phyloP scores from a whole-genome alignment of 2,797 vertebrate genomes.

The Sciurus vulgaris region DNA sequence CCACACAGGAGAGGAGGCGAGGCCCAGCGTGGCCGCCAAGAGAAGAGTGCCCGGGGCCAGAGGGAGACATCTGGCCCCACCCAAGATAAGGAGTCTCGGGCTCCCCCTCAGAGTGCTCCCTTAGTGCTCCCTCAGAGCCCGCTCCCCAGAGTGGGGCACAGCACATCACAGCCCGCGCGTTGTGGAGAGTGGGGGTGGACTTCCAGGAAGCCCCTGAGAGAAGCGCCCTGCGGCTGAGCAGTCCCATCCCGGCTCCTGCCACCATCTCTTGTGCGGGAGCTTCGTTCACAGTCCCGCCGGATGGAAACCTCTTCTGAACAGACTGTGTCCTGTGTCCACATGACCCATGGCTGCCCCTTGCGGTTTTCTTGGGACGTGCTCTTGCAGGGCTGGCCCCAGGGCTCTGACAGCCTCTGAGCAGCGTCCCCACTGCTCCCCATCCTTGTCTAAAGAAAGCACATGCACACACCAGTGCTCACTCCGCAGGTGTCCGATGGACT shows the following conservation, averaged over 20 bases:
- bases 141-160: neutral
- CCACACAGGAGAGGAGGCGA: accelerated
- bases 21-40: accelerated
- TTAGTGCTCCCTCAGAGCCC: neutral
- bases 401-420: neutral
- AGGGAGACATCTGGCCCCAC: no score
- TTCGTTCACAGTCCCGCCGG: neutral
- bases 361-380: accelerated
- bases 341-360: neutral
- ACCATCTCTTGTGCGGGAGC: neutral
- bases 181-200: neutral
- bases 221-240: neutral
- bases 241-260: neutral
- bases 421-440: neutral
- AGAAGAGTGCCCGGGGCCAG: neutral
- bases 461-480: neutral
- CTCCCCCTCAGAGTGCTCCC: no score
- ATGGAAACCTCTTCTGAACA: neutral
- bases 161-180: accelerated
- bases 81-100: neutral
- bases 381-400: neutral
- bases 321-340: neutral
- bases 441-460: neutral
- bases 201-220: neutral
- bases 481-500: neutral